Evolutionary conservation across 2,113 vertebrate species (phyloP), one percentile per base, ranked within the genome.

Genomic region (Cromileptes altivelis): DNA sequence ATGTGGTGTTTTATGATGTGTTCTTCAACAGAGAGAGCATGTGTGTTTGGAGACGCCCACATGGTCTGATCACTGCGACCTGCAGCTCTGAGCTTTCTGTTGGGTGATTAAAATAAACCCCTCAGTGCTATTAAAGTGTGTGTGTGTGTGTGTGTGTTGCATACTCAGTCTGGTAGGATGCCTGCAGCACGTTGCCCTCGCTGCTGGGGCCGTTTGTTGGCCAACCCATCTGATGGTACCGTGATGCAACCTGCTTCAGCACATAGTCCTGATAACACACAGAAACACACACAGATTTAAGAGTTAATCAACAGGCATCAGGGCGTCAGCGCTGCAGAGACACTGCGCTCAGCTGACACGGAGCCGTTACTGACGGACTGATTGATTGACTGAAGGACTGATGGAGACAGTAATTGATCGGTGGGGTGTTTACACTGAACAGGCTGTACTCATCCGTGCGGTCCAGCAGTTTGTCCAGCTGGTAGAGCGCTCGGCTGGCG

Each of bases 401-500:
- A 81, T 47, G 17, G 53, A 70, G 64, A 17, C 21, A 21, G n/a
- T 63, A 52, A 77, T 23, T 75, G 70, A 83, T 21, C 15, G 56
- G 82, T 30, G 14, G 75, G 12, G 50, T 42, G 42, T 60, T 93
- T 97, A 99, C 98, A 88, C 97, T 98, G 94, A 99, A 99, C 93
- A 99, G 93, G 86, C 95, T 97, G 96, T 99, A 99, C 89, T 95
- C 97, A 72, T 99, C 97, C 12, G 97, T 97, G 88, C 97, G 97
- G 93, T 99, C 98, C 95, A 99, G 91, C 85, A 99, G 96, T 93
- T 98, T 99, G 95, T 99, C 98, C 71, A 99, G 94, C 91, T 98
- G 97, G 95, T 99, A 99, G 80, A 99, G 96, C 58, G 96, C 96
- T 61, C 97, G 90, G 92, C 98, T 99, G 95, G 97, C 97, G 61